phyloP scores from a whole-genome alignment of 2,113 vertebrate genomes.

The Chaetodon auriga region DNA sequence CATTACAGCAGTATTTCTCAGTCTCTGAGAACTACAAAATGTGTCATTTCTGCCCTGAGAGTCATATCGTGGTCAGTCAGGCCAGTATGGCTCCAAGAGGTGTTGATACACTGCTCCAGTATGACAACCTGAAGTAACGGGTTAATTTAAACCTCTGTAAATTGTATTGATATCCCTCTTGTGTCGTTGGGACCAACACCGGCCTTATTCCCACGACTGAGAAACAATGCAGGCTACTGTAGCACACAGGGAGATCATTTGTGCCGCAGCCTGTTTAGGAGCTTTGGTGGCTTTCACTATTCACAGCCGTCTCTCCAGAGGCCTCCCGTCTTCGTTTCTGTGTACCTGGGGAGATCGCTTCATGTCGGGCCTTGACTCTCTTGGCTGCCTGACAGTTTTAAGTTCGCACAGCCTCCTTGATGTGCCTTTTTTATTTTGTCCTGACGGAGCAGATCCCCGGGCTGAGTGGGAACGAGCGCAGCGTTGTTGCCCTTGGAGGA shows the following conservation, averaged over 20 bases:
- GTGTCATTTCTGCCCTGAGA: neutral
- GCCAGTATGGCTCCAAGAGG: neutral
- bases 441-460: conserved; percentile 22
- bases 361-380: conserved; percentile 57
- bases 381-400: conserved; percentile 21
- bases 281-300: conserved; percentile 30
- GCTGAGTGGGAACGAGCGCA: conserved; percentile 10
- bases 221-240: conserved; percentile 22
- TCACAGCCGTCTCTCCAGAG: conserved; percentile 7
- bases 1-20: neutral
- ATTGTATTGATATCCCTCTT: neutral
- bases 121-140: neutral
- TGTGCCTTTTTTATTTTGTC: conserved; percentile 36
- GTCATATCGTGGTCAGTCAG: neutral
- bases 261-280: conserved; percentile 24
- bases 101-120: neutral
- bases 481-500: conserved; percentile 18
- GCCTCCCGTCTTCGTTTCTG: conserved; percentile 21
- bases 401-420: conserved; percentile 30
- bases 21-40: neutral
- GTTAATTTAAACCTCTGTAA: neutral
- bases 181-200: conserved; percentile 10
- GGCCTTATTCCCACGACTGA: conserved; percentile 43
- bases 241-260: conserved; percentile 34
- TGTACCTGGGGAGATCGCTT: conserved; percentile 49